Conservation (phyloP, 2,113 vertebrate species). For the Arenaria interpres region DNA sequence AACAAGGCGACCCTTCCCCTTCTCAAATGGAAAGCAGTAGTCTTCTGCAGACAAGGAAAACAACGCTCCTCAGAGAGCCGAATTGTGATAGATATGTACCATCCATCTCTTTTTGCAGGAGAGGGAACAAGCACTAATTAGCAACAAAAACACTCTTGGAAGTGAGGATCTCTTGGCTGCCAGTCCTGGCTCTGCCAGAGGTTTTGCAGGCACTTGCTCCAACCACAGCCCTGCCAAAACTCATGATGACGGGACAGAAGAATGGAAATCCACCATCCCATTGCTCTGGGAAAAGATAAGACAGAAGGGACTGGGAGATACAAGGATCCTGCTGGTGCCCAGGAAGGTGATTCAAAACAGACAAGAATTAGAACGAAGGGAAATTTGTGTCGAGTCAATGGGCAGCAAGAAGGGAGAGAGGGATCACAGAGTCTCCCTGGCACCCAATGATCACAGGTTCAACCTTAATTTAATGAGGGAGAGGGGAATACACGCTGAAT, state of each 20-base stretch:
- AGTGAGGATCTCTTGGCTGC: not conserved
- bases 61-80: not conserved
- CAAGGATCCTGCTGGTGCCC: not conserved
- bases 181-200: not conserved
- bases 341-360: not conserved
- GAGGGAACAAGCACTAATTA: not conserved
- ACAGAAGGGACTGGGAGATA: not conserved
- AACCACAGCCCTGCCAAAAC: not conserved
- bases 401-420: not conserved
- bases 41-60: not conserved
- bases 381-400: not conserved
- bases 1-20: not conserved
- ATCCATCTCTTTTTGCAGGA: not conserved
- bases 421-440: not conserved
- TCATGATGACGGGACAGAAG: not conserved
- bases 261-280: not conserved
- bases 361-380: not conserved
- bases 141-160: not conserved
- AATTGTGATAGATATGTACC: not conserved
- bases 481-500: not conserved
- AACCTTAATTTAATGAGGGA: not conserved
- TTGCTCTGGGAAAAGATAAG: not conserved
- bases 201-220: not conserved
- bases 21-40: not conserved
- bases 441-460: not conserved